Percentiles rank a stretch among this genome's conserved stretches.
Evolutionary conservation across 2,113 vertebrate genomes (phyloP).

Genomic region (Nanorana parkeri): DNA sequence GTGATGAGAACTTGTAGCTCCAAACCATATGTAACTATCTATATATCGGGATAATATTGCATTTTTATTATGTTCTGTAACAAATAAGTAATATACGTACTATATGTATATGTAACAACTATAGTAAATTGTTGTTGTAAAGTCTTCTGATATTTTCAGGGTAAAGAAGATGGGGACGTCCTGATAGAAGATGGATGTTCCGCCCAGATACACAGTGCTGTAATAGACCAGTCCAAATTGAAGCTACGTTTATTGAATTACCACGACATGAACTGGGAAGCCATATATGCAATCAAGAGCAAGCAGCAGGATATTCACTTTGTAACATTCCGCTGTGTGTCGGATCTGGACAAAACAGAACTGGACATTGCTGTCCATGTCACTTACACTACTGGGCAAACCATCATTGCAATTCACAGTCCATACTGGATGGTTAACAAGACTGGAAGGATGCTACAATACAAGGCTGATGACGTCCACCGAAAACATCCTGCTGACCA

Average conservation of each 20-base stretch:
- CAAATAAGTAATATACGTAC: no score
- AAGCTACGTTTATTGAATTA: conserved; percentile 85
- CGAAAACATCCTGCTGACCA: conserved; percentile 92
- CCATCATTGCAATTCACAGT: conserved; percentile 84
- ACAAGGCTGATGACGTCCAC: conserved; percentile 96
- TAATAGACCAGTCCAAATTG: conserved; percentile 83
- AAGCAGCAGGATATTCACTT: conserved; percentile 90
- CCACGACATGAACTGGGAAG: conserved; percentile 88
- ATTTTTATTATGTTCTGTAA: no score
- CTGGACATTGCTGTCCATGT: conserved; percentile 91
- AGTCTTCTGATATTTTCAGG: conserved; percentile 69
- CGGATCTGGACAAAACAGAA: conserved; percentile 78
- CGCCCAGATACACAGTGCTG: conserved; percentile 86
- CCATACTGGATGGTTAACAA: conserved; percentile 99
- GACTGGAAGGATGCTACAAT: conserved; percentile 90
- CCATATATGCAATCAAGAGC: conserved; percentile 79
- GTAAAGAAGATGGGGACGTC: conserved; percentile 66
- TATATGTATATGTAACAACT: no score
- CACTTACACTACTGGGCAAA: conserved; percentile 84
- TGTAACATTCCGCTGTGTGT: conserved; percentile 81
- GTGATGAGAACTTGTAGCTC: no score
- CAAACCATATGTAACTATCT: no score
- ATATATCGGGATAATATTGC: no score
- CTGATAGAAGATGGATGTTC: conserved; percentile 84
- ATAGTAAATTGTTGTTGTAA: no score